Conservation (phyloP, 2,888 invertebrate genomes). For the Sturmia bella region DNA sequence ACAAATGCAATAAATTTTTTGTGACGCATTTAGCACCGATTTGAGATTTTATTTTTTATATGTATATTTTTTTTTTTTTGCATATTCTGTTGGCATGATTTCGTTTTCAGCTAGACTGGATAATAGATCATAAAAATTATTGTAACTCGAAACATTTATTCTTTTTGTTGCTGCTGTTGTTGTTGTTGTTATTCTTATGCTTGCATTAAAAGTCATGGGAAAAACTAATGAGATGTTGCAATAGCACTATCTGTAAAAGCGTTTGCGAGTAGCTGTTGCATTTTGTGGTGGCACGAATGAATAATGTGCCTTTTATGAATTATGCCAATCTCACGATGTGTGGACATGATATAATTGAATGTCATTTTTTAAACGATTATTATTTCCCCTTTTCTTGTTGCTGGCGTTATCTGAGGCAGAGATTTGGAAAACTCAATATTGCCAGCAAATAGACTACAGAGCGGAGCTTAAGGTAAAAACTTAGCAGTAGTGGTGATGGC, state of each 20-base stretch:
- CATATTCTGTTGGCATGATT: constrained; percentile 39
- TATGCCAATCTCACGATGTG: constrained; percentile 15
- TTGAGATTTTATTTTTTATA: constrained; percentile 12
- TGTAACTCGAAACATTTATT: constrained; percentile 5
- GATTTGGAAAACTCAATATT: too few relatives aligned
- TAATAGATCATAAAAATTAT: constrained; percentile 63
- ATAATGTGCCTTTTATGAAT: constrained; percentile 24
- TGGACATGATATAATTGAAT: constrained; percentile 29
- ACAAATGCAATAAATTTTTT: constrained; percentile 66
- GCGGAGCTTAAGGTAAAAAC: too few relatives aligned
- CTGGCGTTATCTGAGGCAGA: too few relatives aligned
- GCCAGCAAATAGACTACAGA: too few relatives aligned
- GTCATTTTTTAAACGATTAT: constrained; percentile 2
- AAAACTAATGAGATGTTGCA: constrained; percentile 62
- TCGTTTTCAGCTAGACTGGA: constrained; percentile 43
- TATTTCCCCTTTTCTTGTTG: too few relatives aligned
- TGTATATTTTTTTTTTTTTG: not conserved
- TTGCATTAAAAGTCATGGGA: constrained; percentile 54
- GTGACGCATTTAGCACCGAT: constrained; percentile 66
- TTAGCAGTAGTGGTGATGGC: too few relatives aligned
- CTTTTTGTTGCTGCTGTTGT: not conserved
- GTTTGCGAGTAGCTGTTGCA: not conserved
- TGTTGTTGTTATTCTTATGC: constrained; percentile 16
- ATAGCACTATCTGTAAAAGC: not conserved
- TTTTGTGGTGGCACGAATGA: constrained; percentile 22